These are phyloP conservation scores for Australoheros facetus DNA, from an alignment of 2,797 vertebrate species.

Conservation along the genomic window DNA sequence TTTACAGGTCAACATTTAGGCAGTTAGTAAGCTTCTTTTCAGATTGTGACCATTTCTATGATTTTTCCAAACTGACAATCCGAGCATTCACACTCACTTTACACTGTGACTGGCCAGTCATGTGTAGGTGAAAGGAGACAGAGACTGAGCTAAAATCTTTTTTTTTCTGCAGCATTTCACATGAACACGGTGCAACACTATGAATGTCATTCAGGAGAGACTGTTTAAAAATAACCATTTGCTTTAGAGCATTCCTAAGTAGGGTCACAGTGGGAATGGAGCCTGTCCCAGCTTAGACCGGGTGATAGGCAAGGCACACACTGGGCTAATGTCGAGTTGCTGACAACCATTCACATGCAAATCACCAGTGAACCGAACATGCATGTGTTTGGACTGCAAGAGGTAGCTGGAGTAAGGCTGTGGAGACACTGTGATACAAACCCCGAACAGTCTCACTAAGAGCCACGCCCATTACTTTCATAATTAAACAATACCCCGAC, in stretches of 20 bases:
- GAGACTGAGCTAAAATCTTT: not conserved
- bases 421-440: not conserved
- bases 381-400: not conserved
- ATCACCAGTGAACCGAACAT: not conserved
- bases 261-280: not conserved
- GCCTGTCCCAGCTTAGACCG: not conserved
- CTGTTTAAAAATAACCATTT: not conserved
- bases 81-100: not conserved
- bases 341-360: not conserved
- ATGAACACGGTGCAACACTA: not conserved
- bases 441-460: not conserved
- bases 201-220: not conserved
- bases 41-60: not conserved
- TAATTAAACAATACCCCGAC: not conserved
- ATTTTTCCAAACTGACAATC: not conserved
- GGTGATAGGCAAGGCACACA: not conserved
- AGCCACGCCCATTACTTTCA: no score
- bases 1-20: not conserved
- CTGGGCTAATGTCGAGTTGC: not conserved
- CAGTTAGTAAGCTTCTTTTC: not conserved
- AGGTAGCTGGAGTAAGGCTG: not conserved
- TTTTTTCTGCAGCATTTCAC: not conserved
- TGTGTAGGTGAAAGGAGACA: not conserved
- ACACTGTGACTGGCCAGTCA: not conserved
- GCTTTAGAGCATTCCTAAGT: not conserved